Evolutionary conservation across 2,113 vertebrate species (phyloP).

Genomic region (Xenus cinereus): DNA sequence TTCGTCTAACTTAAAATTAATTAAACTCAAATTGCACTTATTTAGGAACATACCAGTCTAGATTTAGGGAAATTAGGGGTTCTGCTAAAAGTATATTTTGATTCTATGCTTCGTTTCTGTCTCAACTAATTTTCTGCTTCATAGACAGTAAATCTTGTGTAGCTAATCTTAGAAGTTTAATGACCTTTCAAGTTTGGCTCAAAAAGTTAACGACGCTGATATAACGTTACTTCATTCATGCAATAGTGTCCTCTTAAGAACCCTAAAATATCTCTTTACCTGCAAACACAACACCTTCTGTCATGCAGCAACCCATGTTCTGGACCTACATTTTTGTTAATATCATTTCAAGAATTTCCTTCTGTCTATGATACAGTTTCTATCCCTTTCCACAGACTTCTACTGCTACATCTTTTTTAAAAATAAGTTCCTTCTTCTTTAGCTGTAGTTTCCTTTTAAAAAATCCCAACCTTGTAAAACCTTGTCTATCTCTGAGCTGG

Average conservation of each 20-base stretch:
- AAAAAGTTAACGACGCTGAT: background rate
- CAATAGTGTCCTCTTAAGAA: background rate
- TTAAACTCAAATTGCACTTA: background rate
- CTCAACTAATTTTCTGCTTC: background rate
- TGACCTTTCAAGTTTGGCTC: background rate
- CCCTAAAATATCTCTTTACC: background rate
- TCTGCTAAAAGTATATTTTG: background rate
- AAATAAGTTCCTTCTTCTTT: background rate
- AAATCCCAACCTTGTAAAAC: background rate
- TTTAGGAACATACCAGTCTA: background rate
- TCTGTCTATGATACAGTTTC: background rate
- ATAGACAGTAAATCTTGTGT: background rate
- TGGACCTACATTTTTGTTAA: background rate
- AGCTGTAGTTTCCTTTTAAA: background rate
- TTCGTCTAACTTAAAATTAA: background rate
- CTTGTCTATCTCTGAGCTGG: background rate
- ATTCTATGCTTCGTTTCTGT: background rate
- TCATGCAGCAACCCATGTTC: background rate
- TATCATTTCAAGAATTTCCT: background rate
- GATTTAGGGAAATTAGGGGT: background rate
- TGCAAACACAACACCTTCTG: background rate
- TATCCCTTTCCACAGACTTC: background rate
- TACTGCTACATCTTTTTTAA: background rate
- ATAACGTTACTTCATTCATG: background rate
- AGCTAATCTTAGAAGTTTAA: slow-evolving; percentile 5